phyloP scores from a whole-genome alignment of 2,113 vertebrate species.

The Ceuthmochares aereus region DNA sequence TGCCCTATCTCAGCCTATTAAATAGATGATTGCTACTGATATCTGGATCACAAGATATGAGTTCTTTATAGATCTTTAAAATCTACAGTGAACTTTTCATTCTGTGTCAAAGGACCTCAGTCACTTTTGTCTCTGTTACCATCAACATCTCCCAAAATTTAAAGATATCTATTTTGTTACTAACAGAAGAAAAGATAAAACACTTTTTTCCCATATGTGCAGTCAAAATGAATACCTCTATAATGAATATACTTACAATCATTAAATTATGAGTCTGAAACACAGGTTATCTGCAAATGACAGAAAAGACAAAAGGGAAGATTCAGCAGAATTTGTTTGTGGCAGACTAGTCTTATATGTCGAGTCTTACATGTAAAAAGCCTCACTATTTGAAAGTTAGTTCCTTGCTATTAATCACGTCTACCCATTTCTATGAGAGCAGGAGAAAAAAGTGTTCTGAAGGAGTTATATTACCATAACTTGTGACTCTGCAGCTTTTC shows the following conservation, averaged over 20 bases:
- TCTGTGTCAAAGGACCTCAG: neutral
- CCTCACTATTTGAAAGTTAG: neutral
- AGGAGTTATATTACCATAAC: neutral
- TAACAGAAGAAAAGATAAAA: neutral
- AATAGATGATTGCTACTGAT: neutral
- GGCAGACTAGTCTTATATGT: neutral
- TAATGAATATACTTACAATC: neutral
- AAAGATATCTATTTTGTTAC: neutral
- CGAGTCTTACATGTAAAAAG: neutral
- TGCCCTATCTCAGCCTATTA: neutral
- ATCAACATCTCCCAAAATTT: neutral
- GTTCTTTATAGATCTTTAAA: neutral
- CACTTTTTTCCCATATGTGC: neutral
- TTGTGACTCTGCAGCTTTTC: neutral
- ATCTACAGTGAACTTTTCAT: neutral
- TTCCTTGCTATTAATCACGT: neutral
- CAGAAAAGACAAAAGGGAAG: neutral
- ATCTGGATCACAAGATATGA: neutral
- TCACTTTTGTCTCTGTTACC: neutral
- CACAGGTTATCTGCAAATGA: neutral
- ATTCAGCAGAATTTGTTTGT: neutral
- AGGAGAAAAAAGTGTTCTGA: neutral
- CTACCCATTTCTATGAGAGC: neutral
- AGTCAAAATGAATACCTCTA: neutral
- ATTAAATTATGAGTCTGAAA: neutral